Percentiles rank a stretch among this genome's conserved stretches.
Evolutionary conservation across 2,888 invertebrate species (phyloP).

Genomic region (Clanis bilineata): DNA sequence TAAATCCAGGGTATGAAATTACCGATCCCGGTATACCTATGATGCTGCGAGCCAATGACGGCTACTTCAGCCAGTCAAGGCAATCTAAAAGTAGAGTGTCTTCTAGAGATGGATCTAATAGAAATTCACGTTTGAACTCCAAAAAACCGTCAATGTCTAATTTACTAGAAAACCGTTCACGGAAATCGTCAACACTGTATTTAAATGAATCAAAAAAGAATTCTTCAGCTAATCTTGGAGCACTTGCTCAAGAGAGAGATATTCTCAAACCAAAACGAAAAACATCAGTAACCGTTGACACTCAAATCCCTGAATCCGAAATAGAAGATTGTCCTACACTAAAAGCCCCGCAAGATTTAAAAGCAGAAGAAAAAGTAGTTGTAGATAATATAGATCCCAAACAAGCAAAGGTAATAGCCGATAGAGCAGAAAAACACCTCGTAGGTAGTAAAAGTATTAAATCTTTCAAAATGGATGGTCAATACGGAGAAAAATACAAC

Average conservation of each 20-base stretch:
- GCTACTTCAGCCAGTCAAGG: conserved; percentile 81
- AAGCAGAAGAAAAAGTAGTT: conserved; percentile 75
- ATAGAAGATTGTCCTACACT: conserved; percentile 77
- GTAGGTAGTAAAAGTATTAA: conserved; percentile 62
- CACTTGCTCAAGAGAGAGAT: conserved; percentile 60
- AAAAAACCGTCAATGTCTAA: conserved; percentile 76
- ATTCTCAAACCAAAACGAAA: conserved; percentile 66
- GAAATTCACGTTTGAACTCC: conserved; percentile 70
- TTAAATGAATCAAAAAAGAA: conserved; percentile 78
- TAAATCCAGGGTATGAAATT: conserved; percentile 84
- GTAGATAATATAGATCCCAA: conserved; percentile 68
- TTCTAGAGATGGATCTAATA: conserved; percentile 68
- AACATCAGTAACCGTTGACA: conserved; percentile 60
- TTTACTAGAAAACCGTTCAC: conserved; percentile 67
- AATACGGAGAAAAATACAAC: conserved; percentile 63
- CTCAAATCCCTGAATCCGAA: conserved; percentile 75
- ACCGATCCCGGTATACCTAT: conserved; percentile 86
- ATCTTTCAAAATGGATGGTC: conserved; percentile 70
- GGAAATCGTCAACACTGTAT: conserved; percentile 72
- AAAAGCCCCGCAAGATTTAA: conserved; percentile 77
- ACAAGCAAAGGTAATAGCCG: conserved; percentile 64
- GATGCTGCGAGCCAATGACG: conserved; percentile 84
- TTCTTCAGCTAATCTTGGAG: conserved; percentile 64
- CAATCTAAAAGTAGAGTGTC: conserved; percentile 68
- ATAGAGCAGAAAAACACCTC: conserved; percentile 64